A percentile compares a stretch with the other conserved stretches of the same genome.
Evolutionary conservation across 2,888 invertebrate genomes (phyloP).

Genomic region (Synanthedon myopaeformis): DNA sequence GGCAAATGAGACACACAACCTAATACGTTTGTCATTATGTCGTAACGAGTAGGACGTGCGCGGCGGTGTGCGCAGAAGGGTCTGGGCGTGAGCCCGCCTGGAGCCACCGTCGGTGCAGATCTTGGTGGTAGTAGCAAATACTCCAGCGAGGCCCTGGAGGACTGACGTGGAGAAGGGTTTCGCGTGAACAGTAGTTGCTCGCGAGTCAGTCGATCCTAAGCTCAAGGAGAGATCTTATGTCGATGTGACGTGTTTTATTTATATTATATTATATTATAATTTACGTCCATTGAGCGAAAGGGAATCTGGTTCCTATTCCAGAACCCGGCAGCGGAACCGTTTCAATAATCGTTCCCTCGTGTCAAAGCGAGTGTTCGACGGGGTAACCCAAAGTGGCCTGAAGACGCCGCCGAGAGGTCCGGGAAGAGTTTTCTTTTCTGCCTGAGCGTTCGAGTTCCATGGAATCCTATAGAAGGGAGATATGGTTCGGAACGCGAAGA

Average conservation of each 20-base stretch:
- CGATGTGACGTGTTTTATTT: background rate
- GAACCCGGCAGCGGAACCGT: background rate
- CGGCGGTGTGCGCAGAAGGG: background rate
- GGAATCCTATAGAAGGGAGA: background rate
- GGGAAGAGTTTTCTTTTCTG: background rate
- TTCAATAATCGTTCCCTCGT: background rate
- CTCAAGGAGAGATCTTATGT: background rate
- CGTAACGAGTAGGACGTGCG: conserved; percentile 70
- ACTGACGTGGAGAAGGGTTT: background rate
- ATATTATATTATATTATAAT: too few relatives aligned
- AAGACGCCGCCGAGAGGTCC: background rate
- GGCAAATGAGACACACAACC: background rate
- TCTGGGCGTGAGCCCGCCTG: background rate
- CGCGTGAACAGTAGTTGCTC: background rate
- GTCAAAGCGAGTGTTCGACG: background rate
- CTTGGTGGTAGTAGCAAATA: conserved; percentile 1
- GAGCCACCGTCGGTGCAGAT: conserved; percentile 1
- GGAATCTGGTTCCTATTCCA: background rate
- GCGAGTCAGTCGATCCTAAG: background rate
- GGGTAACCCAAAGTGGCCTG: background rate
- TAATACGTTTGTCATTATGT: conserved; percentile 37
- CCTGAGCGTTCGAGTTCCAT: background rate
- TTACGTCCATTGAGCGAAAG: background rate
- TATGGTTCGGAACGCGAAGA: background rate
- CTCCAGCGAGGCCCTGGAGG: background rate